Evolutionary conservation across 1,140 invertebrate genomes (phyloP), one percentile per base, ranked within the genome.

Genomic region (Drosophila rhopaloa): DNA sequence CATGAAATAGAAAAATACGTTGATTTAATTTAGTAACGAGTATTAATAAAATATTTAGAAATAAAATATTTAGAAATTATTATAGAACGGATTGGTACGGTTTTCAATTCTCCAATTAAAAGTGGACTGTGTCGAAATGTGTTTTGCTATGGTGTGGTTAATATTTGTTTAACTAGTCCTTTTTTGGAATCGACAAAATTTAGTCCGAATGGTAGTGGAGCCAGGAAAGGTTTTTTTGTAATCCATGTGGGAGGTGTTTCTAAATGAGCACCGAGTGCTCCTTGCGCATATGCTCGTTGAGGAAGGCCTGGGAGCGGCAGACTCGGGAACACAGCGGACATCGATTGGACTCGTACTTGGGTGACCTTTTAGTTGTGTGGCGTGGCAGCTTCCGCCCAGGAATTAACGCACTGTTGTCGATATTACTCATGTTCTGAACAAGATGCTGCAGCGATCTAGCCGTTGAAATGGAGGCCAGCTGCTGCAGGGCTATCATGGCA

Each of bases 241-340:
- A 40, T 56, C 14, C 14, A 32, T 16, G 5, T 16, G 40, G 40
- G 24, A 24, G 16, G 13, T 32, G 9, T 40, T 41, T 35, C 51
- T 90, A 92, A 58, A 92, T 92, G 29, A 92, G 79, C 44, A 92
- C 76, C 14, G 91, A 91, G 54, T 92, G 91, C 70, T 92, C 91
- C 59, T 92, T 86, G 41, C 91, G 86, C 91, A 92, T 92, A 38
- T 92, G 91, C 55, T 92, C 91, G 46, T 92, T 92, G 14, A 92
- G 78, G 55, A 91, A 91, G 27, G 91, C 81, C 66, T 92, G 91
- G 7, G 91, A 84, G 24, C 91, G 81, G 70, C 91, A 92, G 38
- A 89, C 78, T 2, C 90, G 73, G 13, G 90, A 79, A 58, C 91
- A 92, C 1, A 92, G 54, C 0, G 91, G 91, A 63, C 91, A 92